phyloP scores from a whole-genome alignment of 2,888 invertebrate genomes.

The Metellina segmentata region DNA sequence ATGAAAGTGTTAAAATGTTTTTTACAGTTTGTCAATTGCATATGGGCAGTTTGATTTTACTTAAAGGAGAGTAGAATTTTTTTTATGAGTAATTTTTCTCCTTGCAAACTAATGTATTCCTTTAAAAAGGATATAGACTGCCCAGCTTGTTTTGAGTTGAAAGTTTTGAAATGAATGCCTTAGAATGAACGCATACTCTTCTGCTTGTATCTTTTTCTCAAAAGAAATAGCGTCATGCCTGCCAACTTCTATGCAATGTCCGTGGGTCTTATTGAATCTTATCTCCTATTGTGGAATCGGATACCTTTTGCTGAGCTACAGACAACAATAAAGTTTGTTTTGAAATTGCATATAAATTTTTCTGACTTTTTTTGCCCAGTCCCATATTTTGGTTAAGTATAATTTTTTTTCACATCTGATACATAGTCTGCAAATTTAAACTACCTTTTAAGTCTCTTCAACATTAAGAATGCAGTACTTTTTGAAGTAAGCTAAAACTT shows the following conservation, averaged over 20 bases:
- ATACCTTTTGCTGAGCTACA: too few relatives aligned
- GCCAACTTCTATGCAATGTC: not conserved
- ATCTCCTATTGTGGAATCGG: too few relatives aligned
- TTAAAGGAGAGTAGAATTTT: not conserved
- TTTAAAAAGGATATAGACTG: not conserved
- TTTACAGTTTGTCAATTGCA: not conserved
- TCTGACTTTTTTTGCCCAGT: too few relatives aligned
- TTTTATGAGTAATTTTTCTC: not conserved
- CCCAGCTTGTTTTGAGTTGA: not conserved
- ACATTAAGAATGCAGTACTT: too few relatives aligned
- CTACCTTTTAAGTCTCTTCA: too few relatives aligned
- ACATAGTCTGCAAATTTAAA: too few relatives aligned
- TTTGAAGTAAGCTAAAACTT: too few relatives aligned
- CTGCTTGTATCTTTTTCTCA: not conserved
- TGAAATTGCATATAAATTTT: too few relatives aligned
- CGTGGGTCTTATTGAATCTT: not conserved
- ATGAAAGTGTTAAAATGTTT: constrained; percentile 43
- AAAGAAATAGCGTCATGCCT: not conserved
- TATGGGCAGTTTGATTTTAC: not conserved
- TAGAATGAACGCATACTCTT: too few relatives aligned
- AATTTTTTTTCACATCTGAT: too few relatives aligned
- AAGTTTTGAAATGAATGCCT: not conserved
- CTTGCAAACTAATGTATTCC: not conserved
- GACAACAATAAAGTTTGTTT: too few relatives aligned
- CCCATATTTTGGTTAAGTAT: too few relatives aligned